phyloP scores from a whole-genome alignment of 1,140 invertebrate genomes.

The Armadillidium nasatum region DNA sequence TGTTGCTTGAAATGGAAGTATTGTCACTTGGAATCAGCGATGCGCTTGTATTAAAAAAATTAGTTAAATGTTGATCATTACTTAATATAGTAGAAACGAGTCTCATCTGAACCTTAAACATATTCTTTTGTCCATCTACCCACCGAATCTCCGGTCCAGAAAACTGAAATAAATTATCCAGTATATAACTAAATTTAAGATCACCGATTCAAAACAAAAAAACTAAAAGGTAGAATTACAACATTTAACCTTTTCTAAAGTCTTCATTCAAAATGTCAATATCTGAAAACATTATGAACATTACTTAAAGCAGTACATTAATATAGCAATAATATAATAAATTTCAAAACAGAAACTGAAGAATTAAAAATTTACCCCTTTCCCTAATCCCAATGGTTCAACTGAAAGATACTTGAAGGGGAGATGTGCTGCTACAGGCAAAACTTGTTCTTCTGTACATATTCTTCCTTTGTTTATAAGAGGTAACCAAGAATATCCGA shows the following conservation, averaged over 20 bases:
- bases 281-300: too few relatives aligned
- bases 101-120: slow-evolving; percentile 76
- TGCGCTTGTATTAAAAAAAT: slow-evolving; percentile 61
- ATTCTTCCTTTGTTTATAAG: slow-evolving; percentile 72
- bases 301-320: too few relatives aligned
- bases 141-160: slow-evolving; percentile 83
- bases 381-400: slow-evolving; percentile 80
- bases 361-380: slow-evolving; percentile 63
- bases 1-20: slow-evolving; percentile 17
- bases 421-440: slow-evolving; percentile 78
- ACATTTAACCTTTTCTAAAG: too few relatives aligned
- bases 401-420: slow-evolving; percentile 81
- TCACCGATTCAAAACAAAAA: too few relatives aligned
- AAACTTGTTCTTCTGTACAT: slow-evolving; percentile 63
- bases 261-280: too few relatives aligned
- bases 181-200: too few relatives aligned
- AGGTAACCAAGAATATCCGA: slow-evolving; percentile 86
- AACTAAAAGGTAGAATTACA: too few relatives aligned
- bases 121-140: slow-evolving; percentile 80
- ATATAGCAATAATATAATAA: too few relatives aligned
- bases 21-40: slow-evolving; percentile 34
- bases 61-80: slow-evolving; percentile 75
- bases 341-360: too few relatives aligned
- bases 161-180: slow-evolving; percentile 57
- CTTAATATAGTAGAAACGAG: slow-evolving; percentile 83